These are phyloP conservation scores for Bubo scandiacus DNA, from an alignment of 2,113 vertebrate genomes.

Conservation along the genomic window DNA sequence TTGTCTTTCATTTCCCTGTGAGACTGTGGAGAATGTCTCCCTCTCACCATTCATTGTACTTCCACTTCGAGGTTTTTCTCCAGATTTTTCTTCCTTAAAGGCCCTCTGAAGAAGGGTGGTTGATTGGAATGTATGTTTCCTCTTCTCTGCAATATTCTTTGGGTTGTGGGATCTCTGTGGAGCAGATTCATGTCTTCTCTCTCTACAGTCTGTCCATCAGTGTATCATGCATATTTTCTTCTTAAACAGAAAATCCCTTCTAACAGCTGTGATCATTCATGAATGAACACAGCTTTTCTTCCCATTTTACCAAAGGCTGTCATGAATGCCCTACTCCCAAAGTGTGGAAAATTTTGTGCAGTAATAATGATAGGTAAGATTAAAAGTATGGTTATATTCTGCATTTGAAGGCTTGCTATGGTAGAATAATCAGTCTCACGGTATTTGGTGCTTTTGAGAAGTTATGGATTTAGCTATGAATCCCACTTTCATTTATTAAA, in stretches of 20 bases:
- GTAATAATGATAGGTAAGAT: background rate
- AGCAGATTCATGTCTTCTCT: background rate
- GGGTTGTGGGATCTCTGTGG: background rate
- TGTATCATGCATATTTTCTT: background rate
- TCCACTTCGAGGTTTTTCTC: background rate
- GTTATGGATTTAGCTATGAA: background rate
- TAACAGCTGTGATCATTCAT: background rate
- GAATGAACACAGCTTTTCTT: background rate
- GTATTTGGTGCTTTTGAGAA: background rate
- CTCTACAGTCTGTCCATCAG: background rate
- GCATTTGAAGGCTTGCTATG: background rate
- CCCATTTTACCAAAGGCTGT: background rate
- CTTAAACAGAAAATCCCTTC: background rate
- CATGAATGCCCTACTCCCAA: background rate
- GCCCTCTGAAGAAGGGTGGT: background rate
- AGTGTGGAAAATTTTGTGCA: background rate
- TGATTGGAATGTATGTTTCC: background rate
- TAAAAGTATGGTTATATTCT: background rate
- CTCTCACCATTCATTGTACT: background rate
- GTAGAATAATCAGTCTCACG: background rate
- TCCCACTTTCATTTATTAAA: background rate
- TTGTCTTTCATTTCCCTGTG: background rate
- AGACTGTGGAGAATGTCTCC: background rate
- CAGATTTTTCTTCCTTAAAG: background rate
- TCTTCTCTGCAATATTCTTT: background rate